Percentiles rank a stretch among this genome's conserved stretches.
phyloP scores from a whole-genome alignment of 2,113 vertebrate species.

The Tenrec ecaudatus region DNA sequence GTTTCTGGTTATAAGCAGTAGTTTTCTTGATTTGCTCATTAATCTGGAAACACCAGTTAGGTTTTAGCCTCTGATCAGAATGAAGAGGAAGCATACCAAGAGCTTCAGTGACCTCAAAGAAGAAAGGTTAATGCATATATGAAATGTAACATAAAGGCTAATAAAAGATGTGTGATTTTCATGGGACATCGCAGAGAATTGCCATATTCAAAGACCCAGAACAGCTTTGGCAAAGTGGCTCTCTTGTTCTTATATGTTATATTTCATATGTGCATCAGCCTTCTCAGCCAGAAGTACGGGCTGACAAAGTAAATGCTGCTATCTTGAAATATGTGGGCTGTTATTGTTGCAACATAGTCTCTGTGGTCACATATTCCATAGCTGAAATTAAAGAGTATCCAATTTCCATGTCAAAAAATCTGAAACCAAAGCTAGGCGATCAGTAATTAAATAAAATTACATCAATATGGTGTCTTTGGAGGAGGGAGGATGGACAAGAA shows the following conservation, averaged over 20 bases:
- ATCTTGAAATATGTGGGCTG: constrained; percentile 3
- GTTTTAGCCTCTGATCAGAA: neutral
- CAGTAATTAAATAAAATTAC: neutral
- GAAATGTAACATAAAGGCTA: rapidly evolving
- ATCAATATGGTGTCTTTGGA: neutral
- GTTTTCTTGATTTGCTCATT: neutral
- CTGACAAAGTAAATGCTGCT: constrained; percentile 1
- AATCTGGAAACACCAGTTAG: neutral
- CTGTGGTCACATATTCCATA: neutral
- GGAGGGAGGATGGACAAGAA: neutral
- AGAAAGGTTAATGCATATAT: neutral
- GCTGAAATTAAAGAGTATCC: constrained; percentile 10
- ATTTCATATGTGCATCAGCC: too few relatives aligned
- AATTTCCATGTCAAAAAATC: neutral
- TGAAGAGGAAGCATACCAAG: neutral
- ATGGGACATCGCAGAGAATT: neutral
- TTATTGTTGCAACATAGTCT: neutral
- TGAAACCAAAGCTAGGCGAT: neutral
- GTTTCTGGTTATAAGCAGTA: too few relatives aligned
- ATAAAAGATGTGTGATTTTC: neutral
- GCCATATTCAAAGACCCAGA: neutral
- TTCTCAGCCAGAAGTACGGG: neutral
- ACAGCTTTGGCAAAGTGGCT: neutral
- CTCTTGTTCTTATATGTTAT: neutral
- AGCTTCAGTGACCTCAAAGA: neutral